phyloP scores from a whole-genome alignment of 2,888 invertebrate species.

The Caenorhabditis sp. region DNA sequence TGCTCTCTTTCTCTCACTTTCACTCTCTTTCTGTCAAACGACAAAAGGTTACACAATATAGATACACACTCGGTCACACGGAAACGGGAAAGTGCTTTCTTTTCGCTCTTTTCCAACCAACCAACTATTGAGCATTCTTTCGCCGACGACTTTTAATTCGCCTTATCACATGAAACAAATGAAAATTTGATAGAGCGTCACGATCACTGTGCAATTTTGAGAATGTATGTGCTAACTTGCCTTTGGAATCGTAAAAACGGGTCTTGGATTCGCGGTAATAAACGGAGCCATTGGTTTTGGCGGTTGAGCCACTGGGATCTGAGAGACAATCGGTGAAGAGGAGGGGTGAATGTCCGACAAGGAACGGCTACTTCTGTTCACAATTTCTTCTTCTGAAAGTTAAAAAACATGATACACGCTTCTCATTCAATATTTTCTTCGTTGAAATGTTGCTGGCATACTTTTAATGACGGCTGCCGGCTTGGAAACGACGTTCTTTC shows the following conservation, averaged over 20 bases:
- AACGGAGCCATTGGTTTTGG: conserved; percentile 10
- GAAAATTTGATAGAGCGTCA: conserved; percentile 1
- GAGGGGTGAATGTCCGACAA: conserved; percentile 54
- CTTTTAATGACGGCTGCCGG: conserved; percentile 46
- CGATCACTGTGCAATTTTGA: conserved; percentile 23
- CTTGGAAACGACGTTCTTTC: conserved; percentile 25
- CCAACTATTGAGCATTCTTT: conserved; percentile 25
- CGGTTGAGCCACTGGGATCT: conserved; percentile 11
- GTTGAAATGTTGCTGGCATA: conserved; percentile 35
- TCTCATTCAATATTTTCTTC: conserved; percentile 49
- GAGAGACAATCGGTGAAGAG: conserved; percentile 23
- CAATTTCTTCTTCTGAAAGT: conserved; percentile 51
- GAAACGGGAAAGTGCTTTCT: conserved; percentile 9
- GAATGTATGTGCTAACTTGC: conserved; percentile 27
- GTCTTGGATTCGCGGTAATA: conserved; percentile 43
- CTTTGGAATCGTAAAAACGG: conserved; percentile 48
- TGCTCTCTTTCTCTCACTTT: neutral
- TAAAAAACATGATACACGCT: neutral
- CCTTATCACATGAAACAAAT: conserved; percentile 14
- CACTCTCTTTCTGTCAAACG: neutral
- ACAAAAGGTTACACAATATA: conserved; percentile 8
- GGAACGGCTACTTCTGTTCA: conserved; percentile 49
- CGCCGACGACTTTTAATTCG: conserved; percentile 2
- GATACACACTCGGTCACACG: conserved; percentile 10
- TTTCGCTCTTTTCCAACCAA: no score